Evolutionary conservation across 2,888 invertebrate genomes (phyloP), one percentile per base, ranked within the genome.

Genomic region (Dexiosoma caninum): DNA sequence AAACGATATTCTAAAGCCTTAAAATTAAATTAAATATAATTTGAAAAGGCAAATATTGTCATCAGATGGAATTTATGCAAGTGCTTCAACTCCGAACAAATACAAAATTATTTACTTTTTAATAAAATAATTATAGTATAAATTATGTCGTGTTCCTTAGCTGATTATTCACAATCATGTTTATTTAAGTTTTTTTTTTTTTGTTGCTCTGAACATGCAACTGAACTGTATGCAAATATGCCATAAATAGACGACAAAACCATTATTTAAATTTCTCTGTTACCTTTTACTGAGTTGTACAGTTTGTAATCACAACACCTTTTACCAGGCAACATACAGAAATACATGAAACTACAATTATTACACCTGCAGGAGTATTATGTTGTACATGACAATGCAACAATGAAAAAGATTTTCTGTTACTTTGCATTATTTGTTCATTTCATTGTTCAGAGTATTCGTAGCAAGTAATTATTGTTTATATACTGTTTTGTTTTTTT

Each of bases 351-450:
- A 53, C n/a, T 53, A 57, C 59, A 75, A 69, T 70, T 75, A 70
- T 60, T 70, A 37, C 75, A 79, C 70, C 75, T 75, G 51, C 32
- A 55, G 51, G 62, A 44, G 62, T 70, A 75, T 79, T 75, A 79
- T 70, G 59, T 79, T 51, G 69, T 46, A 53, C 79, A 75, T 79
- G 79, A 64, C 79, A 75, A 79, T 74, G 12, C 42, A 59, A 40
- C 44, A 70, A 49, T 70, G 30, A 44, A 75, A 59, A 59, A 59
- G 79, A 35, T 79, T 79, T 78, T 40, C 66, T 51, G 55, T 64
- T 77, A 55, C 44, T 76, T 49, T 70, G 30, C 21, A 19, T 55
- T 77, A 64, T 70, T 55, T 70, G 46, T 55, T 55, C 30, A 27
- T 32, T 67, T 55, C 21, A n/a, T 59, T 67, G 32, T 35, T 1